Conservation (phyloP, 2,888 invertebrate genomes). For the Campopleginae sp. region DNA sequence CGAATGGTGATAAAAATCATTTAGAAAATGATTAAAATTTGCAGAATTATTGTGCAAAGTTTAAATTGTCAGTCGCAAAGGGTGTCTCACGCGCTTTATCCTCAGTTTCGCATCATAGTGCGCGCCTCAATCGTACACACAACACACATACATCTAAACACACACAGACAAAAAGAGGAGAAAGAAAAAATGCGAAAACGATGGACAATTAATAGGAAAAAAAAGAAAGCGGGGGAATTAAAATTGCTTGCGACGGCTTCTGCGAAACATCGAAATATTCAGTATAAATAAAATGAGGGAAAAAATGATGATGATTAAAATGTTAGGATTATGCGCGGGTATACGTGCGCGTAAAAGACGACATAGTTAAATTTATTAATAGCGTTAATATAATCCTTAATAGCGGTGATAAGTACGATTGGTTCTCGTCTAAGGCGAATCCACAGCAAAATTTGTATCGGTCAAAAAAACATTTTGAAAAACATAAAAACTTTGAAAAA, state of each 20-base stretch:
- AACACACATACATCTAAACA: conserved; percentile 24
- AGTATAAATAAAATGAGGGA: conserved; percentile 65
- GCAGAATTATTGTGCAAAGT: conserved; percentile 4
- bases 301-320: conserved; percentile 13
- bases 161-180: conserved; percentile 44
- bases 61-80: conserved; percentile 28
- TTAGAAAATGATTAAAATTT: background rate
- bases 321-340: background rate
- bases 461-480: background rate
- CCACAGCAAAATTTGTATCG: conserved; percentile 2
- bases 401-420: conserved; percentile 62
- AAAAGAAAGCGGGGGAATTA: conserved; percentile 52
- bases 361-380: conserved; percentile 47
- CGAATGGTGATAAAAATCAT: conserved; percentile 52
- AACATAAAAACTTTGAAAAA: background rate
- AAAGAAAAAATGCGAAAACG: conserved; percentile 62
- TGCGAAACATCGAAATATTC: conserved; percentile 80
- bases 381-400: conserved; percentile 60
- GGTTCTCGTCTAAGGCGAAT: conserved; percentile 52
- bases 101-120: conserved; percentile 31
- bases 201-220: conserved; percentile 60
- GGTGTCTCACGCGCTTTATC: conserved; percentile 41
- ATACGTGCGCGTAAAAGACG: conserved; percentile 1
- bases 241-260: conserved; percentile 78
- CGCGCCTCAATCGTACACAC: conserved; percentile 18